These are phyloP conservation scores for Dione vanillae DNA, from an alignment of 2,888 invertebrate genomes.

Conservation along the genomic window DNA sequence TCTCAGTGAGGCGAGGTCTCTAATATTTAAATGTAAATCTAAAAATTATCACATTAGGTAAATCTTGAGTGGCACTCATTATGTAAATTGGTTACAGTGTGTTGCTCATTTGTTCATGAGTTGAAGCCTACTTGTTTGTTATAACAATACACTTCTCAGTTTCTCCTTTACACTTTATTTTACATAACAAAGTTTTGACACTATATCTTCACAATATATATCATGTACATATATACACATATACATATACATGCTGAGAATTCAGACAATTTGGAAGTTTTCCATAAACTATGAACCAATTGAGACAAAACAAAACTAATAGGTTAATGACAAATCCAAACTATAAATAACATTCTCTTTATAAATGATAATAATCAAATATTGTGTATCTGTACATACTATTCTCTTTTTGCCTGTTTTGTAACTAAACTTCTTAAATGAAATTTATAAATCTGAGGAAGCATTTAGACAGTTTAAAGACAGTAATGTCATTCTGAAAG, in stretches of 20 bases:
- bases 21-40: slow-evolving; percentile 8
- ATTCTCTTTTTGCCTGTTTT: too few species aligned
- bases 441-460: too few species aligned
- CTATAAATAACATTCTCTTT: not conserved
- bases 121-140: slow-evolving; percentile 25
- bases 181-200: slow-evolving; percentile 15
- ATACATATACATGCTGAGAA: not conserved
- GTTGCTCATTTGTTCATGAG: slow-evolving; percentile 13
- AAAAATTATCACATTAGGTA: slow-evolving; percentile 26
- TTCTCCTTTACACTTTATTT: slow-evolving; percentile 18
- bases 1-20: not conserved
- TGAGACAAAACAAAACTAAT: not conserved
- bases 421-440: too few species aligned
- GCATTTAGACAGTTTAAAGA: not conserved
- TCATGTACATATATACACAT: not conserved
- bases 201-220: not conserved
- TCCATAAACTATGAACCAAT: not conserved
- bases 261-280: not conserved
- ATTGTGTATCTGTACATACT: not conserved
- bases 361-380: not conserved
- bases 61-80: slow-evolving; percentile 22
- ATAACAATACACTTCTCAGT: slow-evolving; percentile 26
- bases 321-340: not conserved
- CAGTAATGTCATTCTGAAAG: not conserved
- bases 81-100: slow-evolving; percentile 27